phyloP scores from a whole-genome alignment of 2,797 vertebrate genomes.

The Epinephelus malabaricus region DNA sequence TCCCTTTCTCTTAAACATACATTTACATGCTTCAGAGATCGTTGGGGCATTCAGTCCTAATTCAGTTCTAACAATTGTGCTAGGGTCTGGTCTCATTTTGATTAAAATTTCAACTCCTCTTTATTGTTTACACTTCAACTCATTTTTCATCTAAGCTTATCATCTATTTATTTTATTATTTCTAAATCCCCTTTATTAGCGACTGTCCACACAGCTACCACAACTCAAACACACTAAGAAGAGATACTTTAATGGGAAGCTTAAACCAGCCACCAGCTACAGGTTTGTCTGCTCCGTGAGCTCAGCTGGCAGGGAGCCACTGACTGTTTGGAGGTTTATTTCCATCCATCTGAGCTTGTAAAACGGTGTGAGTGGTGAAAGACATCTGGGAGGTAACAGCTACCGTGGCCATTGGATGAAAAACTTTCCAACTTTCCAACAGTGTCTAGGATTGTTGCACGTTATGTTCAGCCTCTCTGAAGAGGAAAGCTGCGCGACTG shows the following conservation, averaged over 20 bases:
- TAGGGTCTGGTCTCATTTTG: neutral
- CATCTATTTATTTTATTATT: neutral
- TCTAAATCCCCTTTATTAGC: neutral
- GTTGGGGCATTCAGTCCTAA: too few species aligned
- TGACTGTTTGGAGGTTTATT: conserved; percentile 21
- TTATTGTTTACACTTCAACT: neutral
- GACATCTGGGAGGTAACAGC: conserved; percentile 11
- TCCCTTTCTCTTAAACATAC: too few species aligned
- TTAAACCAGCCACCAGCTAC: neutral
- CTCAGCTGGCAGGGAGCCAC: conserved; percentile 19
- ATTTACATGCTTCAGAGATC: too few species aligned
- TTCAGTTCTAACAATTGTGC: too few species aligned
- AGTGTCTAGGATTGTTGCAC: neutral
- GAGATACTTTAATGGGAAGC: conserved; percentile 3
- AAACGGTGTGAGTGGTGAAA: conserved; percentile 10
- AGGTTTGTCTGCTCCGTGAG: conserved; percentile 11
- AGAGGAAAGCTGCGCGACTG: neutral
- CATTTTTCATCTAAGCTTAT: neutral
- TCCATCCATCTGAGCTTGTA: conserved; percentile 26
- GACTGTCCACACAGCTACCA: neutral
- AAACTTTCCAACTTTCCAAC: neutral
- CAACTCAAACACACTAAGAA: neutral
- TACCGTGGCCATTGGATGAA: neutral
- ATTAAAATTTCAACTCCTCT: neutral
- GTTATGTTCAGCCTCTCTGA: neutral